Conservation (phyloP, 2,113 vertebrate genomes). For the Lagopus muta region DNA sequence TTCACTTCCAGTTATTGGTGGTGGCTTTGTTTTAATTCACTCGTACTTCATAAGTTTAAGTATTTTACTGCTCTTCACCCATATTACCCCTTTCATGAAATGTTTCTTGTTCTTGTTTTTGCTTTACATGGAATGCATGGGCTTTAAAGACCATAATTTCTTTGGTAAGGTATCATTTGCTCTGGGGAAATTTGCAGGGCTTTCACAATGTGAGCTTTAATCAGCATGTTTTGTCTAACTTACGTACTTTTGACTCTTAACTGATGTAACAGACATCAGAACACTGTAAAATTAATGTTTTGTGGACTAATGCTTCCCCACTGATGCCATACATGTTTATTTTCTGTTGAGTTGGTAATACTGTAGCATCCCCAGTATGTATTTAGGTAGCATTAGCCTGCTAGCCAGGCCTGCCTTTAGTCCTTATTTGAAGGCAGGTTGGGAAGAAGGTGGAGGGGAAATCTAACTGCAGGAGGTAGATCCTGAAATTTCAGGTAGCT, state of each 20-base stretch:
- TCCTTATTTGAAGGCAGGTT: background rate
- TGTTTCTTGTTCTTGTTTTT: conserved; percentile 84
- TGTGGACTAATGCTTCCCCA: background rate
- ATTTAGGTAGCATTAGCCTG: background rate
- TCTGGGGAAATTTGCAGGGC: conserved; percentile 70
- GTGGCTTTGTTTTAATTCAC: conserved; percentile 67
- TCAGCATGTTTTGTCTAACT: conserved; percentile 24
- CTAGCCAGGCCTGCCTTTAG: background rate
- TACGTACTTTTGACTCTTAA: background rate
- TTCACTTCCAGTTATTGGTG: conserved; percentile 40
- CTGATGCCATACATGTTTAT: background rate
- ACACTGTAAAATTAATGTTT: background rate
- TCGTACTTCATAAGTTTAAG: conserved; percentile 51
- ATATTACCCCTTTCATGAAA: conserved; percentile 77
- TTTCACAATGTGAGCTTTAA: conserved; percentile 26
- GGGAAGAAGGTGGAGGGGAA: conserved; percentile 10
- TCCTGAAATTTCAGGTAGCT: background rate
- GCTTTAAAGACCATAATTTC: conserved; percentile 91
- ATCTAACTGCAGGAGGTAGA: background rate
- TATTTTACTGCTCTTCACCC: conserved; percentile 54
- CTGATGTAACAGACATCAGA: background rate
- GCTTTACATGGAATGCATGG: conserved; percentile 86
- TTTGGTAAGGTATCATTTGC: conserved; percentile 91
- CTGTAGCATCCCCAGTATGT: background rate
- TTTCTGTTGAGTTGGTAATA: background rate